Conservation (phyloP, 2,797 vertebrate genomes). For the Muscicapa striata region DNA sequence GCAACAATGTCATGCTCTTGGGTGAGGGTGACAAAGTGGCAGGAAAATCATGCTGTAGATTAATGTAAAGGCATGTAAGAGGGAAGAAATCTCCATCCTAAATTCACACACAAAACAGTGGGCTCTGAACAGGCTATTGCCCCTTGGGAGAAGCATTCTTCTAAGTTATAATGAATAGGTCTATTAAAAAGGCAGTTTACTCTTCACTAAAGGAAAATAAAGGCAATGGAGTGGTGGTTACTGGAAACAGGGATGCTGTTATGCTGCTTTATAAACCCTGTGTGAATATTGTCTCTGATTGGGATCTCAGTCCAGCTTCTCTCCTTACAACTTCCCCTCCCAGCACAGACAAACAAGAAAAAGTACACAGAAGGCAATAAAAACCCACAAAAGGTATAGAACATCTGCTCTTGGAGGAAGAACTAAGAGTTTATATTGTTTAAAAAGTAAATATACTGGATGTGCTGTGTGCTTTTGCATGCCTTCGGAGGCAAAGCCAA, state of each 20-base stretch:
- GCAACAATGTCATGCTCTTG: neutral
- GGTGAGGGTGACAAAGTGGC: neutral
- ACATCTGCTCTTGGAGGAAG: neutral
- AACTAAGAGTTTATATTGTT: neutral
- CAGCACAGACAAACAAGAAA: neutral
- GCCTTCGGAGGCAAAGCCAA: neutral
- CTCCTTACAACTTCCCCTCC: neutral
- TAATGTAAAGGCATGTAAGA: neutral
- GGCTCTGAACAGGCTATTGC: neutral
- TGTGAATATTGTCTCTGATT: neutral
- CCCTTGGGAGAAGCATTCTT: neutral
- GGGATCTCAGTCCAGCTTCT: neutral
- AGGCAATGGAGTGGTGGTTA: neutral
- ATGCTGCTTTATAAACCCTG: neutral
- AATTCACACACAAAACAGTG: neutral
- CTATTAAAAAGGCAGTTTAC: conserved; percentile 29
- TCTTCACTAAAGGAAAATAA: conserved; percentile 22
- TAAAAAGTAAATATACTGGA: neutral
- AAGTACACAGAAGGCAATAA: neutral
- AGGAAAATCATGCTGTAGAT: neutral
- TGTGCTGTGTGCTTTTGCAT: neutral
- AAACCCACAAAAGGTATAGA: neutral
- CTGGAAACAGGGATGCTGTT: neutral
- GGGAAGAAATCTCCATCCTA: neutral
- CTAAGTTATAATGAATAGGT: neutral